Conservation (phyloP, 2,113 vertebrate species). For the Turdus rufiventris region DNA sequence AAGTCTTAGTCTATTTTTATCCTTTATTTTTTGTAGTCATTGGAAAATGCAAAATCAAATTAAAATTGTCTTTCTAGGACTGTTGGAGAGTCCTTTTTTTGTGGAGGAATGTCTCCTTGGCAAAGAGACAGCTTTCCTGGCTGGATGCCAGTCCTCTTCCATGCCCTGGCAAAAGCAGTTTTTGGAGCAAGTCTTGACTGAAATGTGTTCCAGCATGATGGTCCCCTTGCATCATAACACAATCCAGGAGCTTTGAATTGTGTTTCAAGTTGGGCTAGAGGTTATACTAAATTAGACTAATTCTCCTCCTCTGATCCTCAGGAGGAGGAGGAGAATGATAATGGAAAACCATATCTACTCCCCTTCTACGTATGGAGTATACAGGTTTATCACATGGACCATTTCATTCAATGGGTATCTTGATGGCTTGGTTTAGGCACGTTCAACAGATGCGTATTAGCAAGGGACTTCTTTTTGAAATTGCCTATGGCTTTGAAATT, state of each 20-base stretch:
- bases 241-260: neutral
- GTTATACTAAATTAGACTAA: neutral
- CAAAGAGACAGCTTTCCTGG: neutral
- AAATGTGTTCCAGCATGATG: neutral
- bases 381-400: neutral
- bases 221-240: neutral
- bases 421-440: neutral
- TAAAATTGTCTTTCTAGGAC: neutral
- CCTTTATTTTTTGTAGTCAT: neutral
- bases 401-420: neutral
- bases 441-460: neutral
- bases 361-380: neutral
- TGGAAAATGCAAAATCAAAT: neutral
- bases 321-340: neutral
- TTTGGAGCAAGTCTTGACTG: neutral
- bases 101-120: conserved; percentile 1
- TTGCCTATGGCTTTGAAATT: neutral
- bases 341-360: neutral
- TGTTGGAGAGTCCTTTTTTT: neutral
- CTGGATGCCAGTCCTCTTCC: neutral
- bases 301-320: neutral
- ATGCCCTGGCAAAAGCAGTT: neutral
- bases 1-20: neutral
- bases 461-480: neutral
- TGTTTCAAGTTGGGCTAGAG: neutral